Percentiles rank a stretch among this genome's conserved stretches.
phyloP scores from a whole-genome alignment of 2,888 invertebrate species.

The Scrobipalpa costella region DNA sequence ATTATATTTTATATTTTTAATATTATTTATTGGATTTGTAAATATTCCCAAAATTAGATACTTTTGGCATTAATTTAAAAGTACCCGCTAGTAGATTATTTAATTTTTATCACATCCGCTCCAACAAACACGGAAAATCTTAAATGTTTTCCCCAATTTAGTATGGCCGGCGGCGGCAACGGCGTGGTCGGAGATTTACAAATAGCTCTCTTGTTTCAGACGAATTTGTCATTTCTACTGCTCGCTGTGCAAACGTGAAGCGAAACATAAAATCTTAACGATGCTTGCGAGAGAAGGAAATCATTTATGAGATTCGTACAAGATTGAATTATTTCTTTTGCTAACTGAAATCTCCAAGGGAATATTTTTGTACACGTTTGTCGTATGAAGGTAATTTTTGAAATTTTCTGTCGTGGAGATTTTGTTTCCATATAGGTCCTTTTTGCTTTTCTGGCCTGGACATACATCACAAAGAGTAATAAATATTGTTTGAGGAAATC shows the following conservation, averaged over 20 bases:
- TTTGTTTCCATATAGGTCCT: no score
- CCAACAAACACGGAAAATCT: not conserved
- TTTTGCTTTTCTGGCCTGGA: no score
- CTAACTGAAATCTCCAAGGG: not conserved
- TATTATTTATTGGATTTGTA: no score
- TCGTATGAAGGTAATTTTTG: no score
- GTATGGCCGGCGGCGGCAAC: not conserved
- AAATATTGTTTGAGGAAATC: no score
- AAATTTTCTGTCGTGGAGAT: no score
- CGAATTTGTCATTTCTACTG: slow-evolving; percentile 8
- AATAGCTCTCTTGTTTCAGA: not conserved
- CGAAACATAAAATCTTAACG: slow-evolving; percentile 6
- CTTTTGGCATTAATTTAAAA: no score
- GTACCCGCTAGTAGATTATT: not conserved
- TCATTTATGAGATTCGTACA: slow-evolving; percentile 6
- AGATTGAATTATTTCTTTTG: not conserved
- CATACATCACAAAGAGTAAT: no score
- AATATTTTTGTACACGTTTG: not conserved
- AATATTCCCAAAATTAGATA: no score
- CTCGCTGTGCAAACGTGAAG: slow-evolving; percentile 1
- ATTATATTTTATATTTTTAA: no score
- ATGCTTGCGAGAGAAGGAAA: not conserved
- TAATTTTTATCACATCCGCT: not conserved
- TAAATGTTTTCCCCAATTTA: not conserved
- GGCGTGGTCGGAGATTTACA: not conserved